These are phyloP conservation scores for Dasyornis broadbenti DNA, from an alignment of 2,113 vertebrate species.

Conservation along the genomic window DNA sequence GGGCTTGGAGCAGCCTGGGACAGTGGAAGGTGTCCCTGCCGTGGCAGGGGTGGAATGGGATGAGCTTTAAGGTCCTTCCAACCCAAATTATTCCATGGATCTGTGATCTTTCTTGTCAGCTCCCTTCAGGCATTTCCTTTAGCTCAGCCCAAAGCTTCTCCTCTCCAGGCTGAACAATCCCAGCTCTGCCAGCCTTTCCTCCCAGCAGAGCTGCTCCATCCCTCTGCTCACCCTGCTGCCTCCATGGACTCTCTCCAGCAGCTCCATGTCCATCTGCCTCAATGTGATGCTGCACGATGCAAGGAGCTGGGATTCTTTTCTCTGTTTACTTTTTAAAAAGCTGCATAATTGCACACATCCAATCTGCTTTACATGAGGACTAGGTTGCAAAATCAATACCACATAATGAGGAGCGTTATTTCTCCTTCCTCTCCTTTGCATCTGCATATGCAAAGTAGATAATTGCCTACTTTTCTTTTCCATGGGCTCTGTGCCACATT, in stretches of 20 bases:
- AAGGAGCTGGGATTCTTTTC: neutral
- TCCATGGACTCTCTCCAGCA: neutral
- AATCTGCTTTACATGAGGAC: conserved; percentile 3
- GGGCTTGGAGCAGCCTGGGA: neutral
- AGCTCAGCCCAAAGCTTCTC: neutral
- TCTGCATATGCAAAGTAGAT: conserved; percentile 38
- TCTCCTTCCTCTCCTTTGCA: conserved; percentile 18
- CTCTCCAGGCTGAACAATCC: neutral
- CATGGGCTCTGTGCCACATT: conserved; percentile 18
- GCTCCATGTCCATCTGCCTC: neutral
- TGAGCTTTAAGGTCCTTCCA: accelerated
- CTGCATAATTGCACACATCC: conserved; percentile 16
- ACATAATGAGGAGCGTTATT: conserved; percentile 33
- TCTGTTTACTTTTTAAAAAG: conserved; percentile 16
- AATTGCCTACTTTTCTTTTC: conserved; percentile 30
- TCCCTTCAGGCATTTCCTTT: neutral
- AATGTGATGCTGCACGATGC: neutral
- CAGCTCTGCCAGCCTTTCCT: neutral
- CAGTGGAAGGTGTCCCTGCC: neutral
- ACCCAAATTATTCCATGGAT: neutral
- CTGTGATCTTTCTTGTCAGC: neutral
- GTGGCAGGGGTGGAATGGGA: neutral
- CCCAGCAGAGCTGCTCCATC: neutral
- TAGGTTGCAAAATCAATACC: conserved; percentile 41
- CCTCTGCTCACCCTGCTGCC: neutral